Evolutionary conservation across 2,113 vertebrate genomes (phyloP), one percentile per base, ranked within the genome.

Genomic region (Poicephalus gulielmi): DNA sequence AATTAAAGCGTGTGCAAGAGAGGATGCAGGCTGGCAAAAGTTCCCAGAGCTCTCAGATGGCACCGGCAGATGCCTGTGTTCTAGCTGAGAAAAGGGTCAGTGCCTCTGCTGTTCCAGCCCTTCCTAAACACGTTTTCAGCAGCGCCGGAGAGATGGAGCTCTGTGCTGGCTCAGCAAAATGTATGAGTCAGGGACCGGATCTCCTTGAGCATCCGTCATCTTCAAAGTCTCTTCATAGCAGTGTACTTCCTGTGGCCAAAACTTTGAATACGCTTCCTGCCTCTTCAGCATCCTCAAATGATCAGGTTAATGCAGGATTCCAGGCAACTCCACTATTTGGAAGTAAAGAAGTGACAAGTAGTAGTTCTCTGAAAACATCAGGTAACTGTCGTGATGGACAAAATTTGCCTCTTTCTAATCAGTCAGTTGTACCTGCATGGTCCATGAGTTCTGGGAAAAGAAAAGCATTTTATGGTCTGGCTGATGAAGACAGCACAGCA

Each of bases 1-100:
- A 98, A 88, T 96, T 99, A 89, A 98, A 98, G 63, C 96, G 95
- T 67, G 98, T 99, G 92, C 98, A 97, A 95, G 98, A 96, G 94
- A 98, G 98, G 98, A 96, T 99, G 96, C 95, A 88, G 83, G 94
- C 98, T 66, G 96, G 97, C 77, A 95, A 77, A 35, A 94, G 69
- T 87, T 62, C 71, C 64, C 92, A 68, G 33, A 86, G 95, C 63
- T 96, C 98, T 94, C 92, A 95, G 15, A 90, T 98, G 96, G 95
- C 97, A 82, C 77, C 94, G 44, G 53, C 97, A 95, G 98, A 98
- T 95, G 96, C 92, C 49, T 77, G 95, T 41, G 91, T 98, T 46
- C 86, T 86, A 47, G 96, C 98, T 73, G 97, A 95, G 86, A 98
- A 97, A 69, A 98, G 97, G 92, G 86, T 96, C 75, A 69, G 66